Evolutionary conservation across 2,888 invertebrate species (phyloP), one percentile per base, ranked within the genome.

Genomic region (Drosophila austrosaltans): DNA sequence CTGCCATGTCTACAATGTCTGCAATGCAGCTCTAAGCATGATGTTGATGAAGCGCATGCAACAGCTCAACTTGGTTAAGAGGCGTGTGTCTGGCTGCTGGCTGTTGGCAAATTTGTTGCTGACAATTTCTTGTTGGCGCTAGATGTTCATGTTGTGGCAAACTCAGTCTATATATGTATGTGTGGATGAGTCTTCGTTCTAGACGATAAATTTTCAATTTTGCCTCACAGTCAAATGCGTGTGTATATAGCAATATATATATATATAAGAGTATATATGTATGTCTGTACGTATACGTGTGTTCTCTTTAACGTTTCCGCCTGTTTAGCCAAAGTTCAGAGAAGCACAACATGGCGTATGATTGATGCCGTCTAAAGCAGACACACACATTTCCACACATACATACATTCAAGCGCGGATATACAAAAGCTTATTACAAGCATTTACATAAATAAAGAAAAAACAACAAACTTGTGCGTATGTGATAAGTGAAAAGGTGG

Each of bases 131-230:
- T 81, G 81, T 82, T 84, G 74, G 72, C 77, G 76, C 66, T 69
- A 67, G 72, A 61, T 74, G 79, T 63, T 72, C 78, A 76, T 69
- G 78, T 75, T 86, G 88, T 73, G 83, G 88, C 74, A 72, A 42
- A 58, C 22, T 48, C 20, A 8, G 53, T 65, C 54, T 58, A 56
- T 53, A 62, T 60, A 61, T 64, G 53, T 57, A 22, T 53, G 39
- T 62, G 64, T 57, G 62, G 28, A 39, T 69, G 48, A 73, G 73
- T 69, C 69, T 64, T 63, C 53, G 75, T 89, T 86, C 82, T 77
- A 81, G 81, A 82, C 85, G 77, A 87, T 87, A 87, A 87, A 87
- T 79, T 89, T 87, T 87, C 89, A 89, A 87, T 89, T 87, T 82
- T 68, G 68, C 65, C 68, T 61, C 63, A 65, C 66, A 73, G 65